phyloP scores from a whole-genome alignment of 2,888 invertebrate genomes.

The Imbricaverruca yamaguchii region DNA sequence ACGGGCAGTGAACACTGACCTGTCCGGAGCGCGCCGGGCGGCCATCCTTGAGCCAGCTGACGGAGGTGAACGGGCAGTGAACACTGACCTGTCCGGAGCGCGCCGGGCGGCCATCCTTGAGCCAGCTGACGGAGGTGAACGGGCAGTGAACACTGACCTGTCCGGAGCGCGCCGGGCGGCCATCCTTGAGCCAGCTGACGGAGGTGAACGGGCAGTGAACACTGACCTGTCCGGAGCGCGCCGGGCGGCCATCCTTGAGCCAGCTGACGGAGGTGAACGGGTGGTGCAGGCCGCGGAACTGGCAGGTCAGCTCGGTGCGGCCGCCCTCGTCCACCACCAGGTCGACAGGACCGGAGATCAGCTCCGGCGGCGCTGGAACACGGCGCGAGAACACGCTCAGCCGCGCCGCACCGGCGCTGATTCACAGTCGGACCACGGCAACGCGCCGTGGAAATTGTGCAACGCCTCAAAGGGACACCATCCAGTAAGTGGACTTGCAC shows the following conservation, averaged over 20 bases:
- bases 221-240: slow-evolving; percentile 34
- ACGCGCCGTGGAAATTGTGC: too few relatives aligned
- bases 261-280: slow-evolving; percentile 58
- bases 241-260: slow-evolving; percentile 57
- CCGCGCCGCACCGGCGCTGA: too few relatives aligned
- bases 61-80: too few relatives aligned
- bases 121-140: too few relatives aligned
- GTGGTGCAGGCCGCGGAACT: slow-evolving; percentile 48
- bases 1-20: too few relatives aligned
- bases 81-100: too few relatives aligned
- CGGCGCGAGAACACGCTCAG: slow-evolving; percentile 22
- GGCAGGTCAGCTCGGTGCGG: slow-evolving; percentile 51
- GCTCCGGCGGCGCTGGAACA: slow-evolving; percentile 52
- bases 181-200: slow-evolving; percentile 62
- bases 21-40: too few relatives aligned
- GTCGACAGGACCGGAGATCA: slow-evolving; percentile 51
- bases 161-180: slow-evolving; percentile 43
- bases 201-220: slow-evolving; percentile 50
- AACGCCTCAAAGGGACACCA: too few relatives aligned
- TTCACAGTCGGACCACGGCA: too few relatives aligned
- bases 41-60: too few relatives aligned
- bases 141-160: slow-evolving; percentile 30
- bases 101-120: too few relatives aligned
- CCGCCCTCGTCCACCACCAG: slow-evolving; percentile 54
- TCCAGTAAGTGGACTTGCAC: too few relatives aligned